phyloP scores from a whole-genome alignment of 1,140 invertebrate species.

The Paracyclopina nana region DNA sequence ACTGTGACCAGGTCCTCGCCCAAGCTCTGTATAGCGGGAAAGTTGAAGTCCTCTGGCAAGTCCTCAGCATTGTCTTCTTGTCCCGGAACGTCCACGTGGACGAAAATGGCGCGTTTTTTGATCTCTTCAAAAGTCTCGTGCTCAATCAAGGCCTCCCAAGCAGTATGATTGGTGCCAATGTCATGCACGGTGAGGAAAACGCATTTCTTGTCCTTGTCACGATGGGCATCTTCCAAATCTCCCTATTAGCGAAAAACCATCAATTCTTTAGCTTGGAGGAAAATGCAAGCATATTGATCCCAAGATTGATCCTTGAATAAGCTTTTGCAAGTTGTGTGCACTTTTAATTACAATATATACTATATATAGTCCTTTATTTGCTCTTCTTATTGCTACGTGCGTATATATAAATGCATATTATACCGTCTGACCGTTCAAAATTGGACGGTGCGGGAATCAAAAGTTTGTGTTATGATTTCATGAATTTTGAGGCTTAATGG shows the following conservation, averaged over 20 bases:
- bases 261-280: background rate
- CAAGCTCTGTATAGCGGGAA: constrained; percentile 49
- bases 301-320: background rate
- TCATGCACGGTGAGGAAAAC: constrained; percentile 77
- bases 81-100: constrained; percentile 35
- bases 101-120: constrained; percentile 58
- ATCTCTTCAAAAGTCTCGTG: constrained; percentile 45
- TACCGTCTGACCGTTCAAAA: too few species aligned
- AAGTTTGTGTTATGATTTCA: too few species aligned
- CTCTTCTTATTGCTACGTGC: background rate
- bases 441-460: too few species aligned
- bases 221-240: constrained; percentile 11
- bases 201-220: constrained; percentile 42
- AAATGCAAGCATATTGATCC: background rate
- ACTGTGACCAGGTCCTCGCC: constrained; percentile 63
- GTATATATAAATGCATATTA: background rate
- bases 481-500: too few species aligned
- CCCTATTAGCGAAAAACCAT: constrained; percentile 31
- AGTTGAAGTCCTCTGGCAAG: constrained; percentile 24
- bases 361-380: background rate
- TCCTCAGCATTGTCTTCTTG: constrained; percentile 7
- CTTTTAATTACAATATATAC: background rate
- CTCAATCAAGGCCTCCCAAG: constrained; percentile 22
- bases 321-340: background rate
- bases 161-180: constrained; percentile 60